Base-by-base conservation (phyloP, 2,888 invertebrate species). In the Carabus problematicus region DNA sequence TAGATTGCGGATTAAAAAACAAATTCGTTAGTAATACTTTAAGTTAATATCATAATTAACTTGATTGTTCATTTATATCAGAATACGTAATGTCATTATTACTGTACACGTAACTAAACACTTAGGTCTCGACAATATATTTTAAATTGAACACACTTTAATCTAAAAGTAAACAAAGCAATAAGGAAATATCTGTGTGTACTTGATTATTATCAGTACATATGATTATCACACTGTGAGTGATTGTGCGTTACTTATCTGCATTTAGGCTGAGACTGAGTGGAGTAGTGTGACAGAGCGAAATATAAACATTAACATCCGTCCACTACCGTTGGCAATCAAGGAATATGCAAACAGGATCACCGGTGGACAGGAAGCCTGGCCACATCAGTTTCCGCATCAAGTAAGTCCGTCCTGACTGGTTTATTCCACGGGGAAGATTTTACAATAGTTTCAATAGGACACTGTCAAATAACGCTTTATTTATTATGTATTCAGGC, bases 381-480 rank as follows among this genome's bases (percentile, higher is more conserved):
- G 41, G 11, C 55, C 45, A 16, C 69, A 69, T 56, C 55, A 62
- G 45, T 69, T 69, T 69, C 69, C 69, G 18, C 60, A 60, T 56
- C 69, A 69, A 56, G 69, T 62, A 41, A 55, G 69, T 45, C 14
- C 2, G 69, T 45, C 14, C 2, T 29, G 29, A 3, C 6, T 29
- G 6, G 29, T 29, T 29, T 29, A 29, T 29, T 29, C 29, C 29
- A 29, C 6, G 6, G 29, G 6, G 45, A 52, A n/a, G 14, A 52
- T 52, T 1, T 52, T 52, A 49, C 49, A 49, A 7, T 49, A 12
- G n/a, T 52, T 8, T 29, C 6, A 29, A 6, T 29, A 29, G 29
- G 2, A 29, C 29, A 29, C 29, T 29, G 29, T 29, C 29, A 29
- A 29, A 29, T 6, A 29, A 29, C 29, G 6, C 29, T 29, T 29